Evolutionary conservation across 2,888 invertebrate species (phyloP), one percentile per base, ranked within the genome.

Genomic region (Drosophila buzzatii): DNA sequence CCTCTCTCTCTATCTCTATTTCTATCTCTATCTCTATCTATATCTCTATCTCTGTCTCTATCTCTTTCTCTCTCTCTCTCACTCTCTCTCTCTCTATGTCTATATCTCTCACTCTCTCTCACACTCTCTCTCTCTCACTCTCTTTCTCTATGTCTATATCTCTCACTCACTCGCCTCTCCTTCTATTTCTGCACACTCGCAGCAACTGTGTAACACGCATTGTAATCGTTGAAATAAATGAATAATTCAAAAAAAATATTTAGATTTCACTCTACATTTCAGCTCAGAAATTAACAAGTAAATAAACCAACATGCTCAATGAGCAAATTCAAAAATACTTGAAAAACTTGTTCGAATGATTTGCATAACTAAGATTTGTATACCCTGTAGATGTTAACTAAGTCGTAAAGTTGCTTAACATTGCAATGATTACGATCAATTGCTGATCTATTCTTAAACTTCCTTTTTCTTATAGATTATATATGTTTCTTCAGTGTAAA

Each of bases 321-420:
- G 31, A 31, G 33, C 49, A 8, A 33, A 61, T n/a, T 10, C 6
- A 27, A 42, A 49, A 49, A 31, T 27, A 39, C 33, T 41, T 18
- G 33, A 10, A 45, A 41, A 56, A 68, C 57, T n/a, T 8, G 68
- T 37, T 56, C 33, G 14, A 14, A 37, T 52, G 52, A 51, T 18
- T 51, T 51, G 52, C 52, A 58, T 47, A 3, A 47, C 1, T 10
- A 41, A 12, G 31, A 9, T 18, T 18, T 53, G 16, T 7, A 42
- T 56, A 56, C 42, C 42, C 56, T 20, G 9, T 33, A 42, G 2
- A 18, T 14, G 37, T 31, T 70, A 64, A 61, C 62, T 47, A 18
- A 31, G n/a, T n/a, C n/a, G 10, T 33, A 12, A 51, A 14, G 33
- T 18, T 14, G 18, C 18, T 18, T 12, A 18, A 10, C 49, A 51